Base-by-base conservation (phyloP, 2,888 invertebrate genomes). In the Cataglyphis livida region DNA sequence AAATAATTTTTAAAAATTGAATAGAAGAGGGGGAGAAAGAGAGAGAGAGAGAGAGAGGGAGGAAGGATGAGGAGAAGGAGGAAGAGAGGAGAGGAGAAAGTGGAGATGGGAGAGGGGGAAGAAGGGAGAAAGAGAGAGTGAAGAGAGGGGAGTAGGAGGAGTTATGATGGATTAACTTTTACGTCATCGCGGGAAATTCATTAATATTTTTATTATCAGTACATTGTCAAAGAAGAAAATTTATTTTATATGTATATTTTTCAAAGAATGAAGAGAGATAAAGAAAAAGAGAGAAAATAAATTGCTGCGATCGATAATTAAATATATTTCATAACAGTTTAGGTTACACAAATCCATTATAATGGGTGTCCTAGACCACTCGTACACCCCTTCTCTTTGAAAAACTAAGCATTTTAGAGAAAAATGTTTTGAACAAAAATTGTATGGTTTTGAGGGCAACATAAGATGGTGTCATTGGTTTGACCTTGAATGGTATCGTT, bases 1-100 rank as follows among this genome's bases (percentile, higher is more conserved):
- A 28, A 64, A 74, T 62, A 62, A 44, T 64, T 64, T 48, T 41
- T 62, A 21, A 64, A 48, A 75, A 35, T 75, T 75, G 5, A 48
- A 48, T 64, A 44, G 5, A 44, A 62, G 32, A 32, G 32, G 6
- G 32, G 44, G 44, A 25, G 25, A 25, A 1, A 1, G 25, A 25
- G 25, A 25, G 25, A 25, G 25, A 1, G 25, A 25, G 25, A 1
- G 25, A 1, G 25, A 25, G 25, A 21, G 21, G 25, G 25, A 1
- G 25, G 1, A 25, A 25, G 25, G 1, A 25, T 25, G 25, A 25
- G 25, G 25, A 25, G 25, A 25, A 25, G 25, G 25, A 25, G 25
- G 25, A 25, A 25, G 25, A 25, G 25, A 25, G 25, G 25, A 25
- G 25, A 25, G 25, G 25, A 25, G 25, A 1, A 25, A 1, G 25